phyloP scores from a whole-genome alignment of 2,888 invertebrate genomes.

The Pammene fasciana region DNA sequence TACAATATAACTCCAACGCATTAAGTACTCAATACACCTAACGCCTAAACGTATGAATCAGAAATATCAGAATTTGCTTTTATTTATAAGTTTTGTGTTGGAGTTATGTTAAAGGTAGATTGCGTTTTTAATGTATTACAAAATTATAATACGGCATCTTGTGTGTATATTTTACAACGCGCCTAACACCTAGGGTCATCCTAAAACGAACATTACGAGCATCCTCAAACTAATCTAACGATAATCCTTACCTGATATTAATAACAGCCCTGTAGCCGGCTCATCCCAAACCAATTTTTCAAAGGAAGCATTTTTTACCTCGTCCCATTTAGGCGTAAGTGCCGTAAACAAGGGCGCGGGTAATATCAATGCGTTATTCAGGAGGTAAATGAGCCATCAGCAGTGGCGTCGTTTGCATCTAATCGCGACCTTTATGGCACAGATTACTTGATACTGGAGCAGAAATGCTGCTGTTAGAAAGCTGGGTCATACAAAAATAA shows the following conservation, averaged over 20 bases:
- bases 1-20: too few species aligned
- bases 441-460: not conserved
- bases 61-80: too few species aligned
- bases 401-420: conserved; percentile 78
- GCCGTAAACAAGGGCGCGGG: conserved; percentile 50
- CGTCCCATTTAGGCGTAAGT: conserved; percentile 37
- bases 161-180: too few species aligned
- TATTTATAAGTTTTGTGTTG: too few species aligned
- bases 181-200: not conserved
- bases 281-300: conserved; percentile 35
- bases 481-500: too few species aligned
- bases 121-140: too few species aligned
- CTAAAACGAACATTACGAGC: not conserved
- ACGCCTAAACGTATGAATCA: too few species aligned
- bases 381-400: conserved; percentile 80
- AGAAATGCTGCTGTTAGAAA: not conserved
- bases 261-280: conserved; percentile 26
- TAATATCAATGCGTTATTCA: conserved; percentile 76
- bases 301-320: conserved; percentile 33
- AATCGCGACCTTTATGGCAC: conserved; percentile 64
- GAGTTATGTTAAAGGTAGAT: too few species aligned
- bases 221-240: not conserved
- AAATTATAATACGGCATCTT: too few species aligned
- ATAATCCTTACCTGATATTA: conserved; percentile 23
- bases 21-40: too few species aligned